phyloP scores from a whole-genome alignment of 2,797 vertebrate species.

The Brotula barbata region DNA sequence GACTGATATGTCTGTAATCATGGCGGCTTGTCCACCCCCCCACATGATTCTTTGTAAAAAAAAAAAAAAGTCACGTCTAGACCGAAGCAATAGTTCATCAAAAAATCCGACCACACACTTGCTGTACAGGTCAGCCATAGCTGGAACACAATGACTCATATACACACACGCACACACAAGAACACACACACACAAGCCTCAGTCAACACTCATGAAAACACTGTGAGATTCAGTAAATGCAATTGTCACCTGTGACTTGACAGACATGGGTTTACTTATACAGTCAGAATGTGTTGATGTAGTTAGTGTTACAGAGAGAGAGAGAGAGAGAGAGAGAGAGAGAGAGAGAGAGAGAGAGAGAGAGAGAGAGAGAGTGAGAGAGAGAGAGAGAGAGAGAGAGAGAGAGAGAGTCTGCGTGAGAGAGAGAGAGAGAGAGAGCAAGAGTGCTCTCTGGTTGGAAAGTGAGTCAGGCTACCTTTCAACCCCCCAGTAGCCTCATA shows the following conservation, averaged over 20 bases:
- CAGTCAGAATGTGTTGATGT: constrained; percentile 1
- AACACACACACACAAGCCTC: too few species aligned
- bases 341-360: too few species aligned
- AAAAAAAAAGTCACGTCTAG: constrained; percentile 31
- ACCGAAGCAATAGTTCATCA: constrained; percentile 7
- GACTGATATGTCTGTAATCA: constrained; percentile 12
- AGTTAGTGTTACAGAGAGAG: too few species aligned
- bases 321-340: too few species aligned
- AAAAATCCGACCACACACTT: constrained; percentile 37
- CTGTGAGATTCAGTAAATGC: too few species aligned
- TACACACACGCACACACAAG: too few species aligned
- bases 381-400: too few species aligned
- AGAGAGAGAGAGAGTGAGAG: too few species aligned
- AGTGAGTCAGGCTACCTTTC: constrained; percentile 72
- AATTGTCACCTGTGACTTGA: background rate
- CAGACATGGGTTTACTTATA: background rate
- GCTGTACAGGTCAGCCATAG: constrained; percentile 36
- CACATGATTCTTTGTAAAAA: constrained; percentile 23
- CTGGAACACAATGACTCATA: constrained; percentile 60
- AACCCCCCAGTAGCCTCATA: constrained; percentile 31
- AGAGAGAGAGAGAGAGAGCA: too few species aligned
- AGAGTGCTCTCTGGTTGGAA: constrained; percentile 59
- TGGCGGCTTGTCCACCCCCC: constrained; percentile 20
- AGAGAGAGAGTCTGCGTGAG: too few species aligned
- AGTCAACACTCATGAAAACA: constrained; percentile 2